phyloP scores from a whole-genome alignment of 2,888 invertebrate genomes.

The Sylvicola fuscatus region DNA sequence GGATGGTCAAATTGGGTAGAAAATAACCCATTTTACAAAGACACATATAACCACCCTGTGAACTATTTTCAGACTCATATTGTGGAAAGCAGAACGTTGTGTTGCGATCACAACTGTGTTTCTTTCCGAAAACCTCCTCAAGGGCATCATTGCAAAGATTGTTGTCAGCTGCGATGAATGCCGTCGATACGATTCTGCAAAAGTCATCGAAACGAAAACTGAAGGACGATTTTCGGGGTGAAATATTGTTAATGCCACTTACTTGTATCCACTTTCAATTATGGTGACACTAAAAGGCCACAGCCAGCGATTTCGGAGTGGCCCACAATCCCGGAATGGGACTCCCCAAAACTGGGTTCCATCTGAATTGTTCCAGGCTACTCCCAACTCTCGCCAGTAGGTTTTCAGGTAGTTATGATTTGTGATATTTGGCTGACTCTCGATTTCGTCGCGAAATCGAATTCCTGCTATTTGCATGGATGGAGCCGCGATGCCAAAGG shows the following conservation, averaged over 20 bases:
- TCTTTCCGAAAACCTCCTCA: conserved; percentile 43
- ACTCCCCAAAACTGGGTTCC: conserved; percentile 24
- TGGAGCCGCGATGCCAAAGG: conserved; percentile 25
- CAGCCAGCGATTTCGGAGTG: conserved; percentile 23
- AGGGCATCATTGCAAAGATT: conserved; percentile 53
- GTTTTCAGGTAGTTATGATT: conserved; percentile 22
- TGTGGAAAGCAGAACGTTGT: conserved; percentile 24
- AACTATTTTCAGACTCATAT: conserved; percentile 16
- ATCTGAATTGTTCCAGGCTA: conserved; percentile 25
- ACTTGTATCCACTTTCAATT: conserved; percentile 14
- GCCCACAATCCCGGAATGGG: conserved; percentile 25
- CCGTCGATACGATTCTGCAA: conserved; percentile 35
- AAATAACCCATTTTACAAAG: conserved; percentile 38
- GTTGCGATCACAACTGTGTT: conserved; percentile 30
- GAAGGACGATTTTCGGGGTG: neutral
- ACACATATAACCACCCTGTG: conserved; percentile 36
- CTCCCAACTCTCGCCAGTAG: conserved; percentile 25
- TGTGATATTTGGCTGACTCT: conserved; percentile 21
- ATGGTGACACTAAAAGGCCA: conserved; percentile 27
- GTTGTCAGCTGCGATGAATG: conserved; percentile 36
- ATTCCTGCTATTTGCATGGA: conserved; percentile 25
- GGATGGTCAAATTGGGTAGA: conserved; percentile 31
- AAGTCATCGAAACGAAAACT: conserved; percentile 1
- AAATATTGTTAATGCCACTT: neutral
- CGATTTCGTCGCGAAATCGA: conserved; percentile 20